Conservation (phyloP, 2,888 invertebrate species). For the Argyresthia goedartella region DNA sequence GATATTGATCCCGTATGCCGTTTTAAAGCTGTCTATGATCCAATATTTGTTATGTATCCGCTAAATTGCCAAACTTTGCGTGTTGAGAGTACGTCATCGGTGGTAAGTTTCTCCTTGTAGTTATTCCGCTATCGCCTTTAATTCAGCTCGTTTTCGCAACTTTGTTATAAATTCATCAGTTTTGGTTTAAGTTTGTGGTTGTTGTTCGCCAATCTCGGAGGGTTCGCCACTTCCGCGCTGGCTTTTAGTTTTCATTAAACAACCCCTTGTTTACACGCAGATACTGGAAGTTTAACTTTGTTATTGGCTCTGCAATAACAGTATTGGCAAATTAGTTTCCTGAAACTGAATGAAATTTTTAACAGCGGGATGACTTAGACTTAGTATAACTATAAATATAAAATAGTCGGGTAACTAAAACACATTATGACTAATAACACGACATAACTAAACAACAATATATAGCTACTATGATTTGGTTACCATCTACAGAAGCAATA, state of each 20-base stretch:
- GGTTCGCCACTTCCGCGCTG: background rate
- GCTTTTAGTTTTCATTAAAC: slow-evolving; percentile 2
- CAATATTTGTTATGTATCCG: too few species aligned
- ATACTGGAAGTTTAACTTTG: background rate
- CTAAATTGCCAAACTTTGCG: too few species aligned
- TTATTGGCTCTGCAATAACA: background rate
- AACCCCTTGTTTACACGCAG: background rate
- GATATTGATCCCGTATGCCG: background rate
- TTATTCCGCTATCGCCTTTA: slow-evolving; percentile 7
- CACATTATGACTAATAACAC: too few species aligned
- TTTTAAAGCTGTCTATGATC: background rate
- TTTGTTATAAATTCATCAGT: slow-evolving; percentile 13
- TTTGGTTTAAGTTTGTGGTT: slow-evolving; percentile 6
- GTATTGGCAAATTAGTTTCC: background rate
- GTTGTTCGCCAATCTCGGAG: background rate
- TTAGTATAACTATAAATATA: background rate
- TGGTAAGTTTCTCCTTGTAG: background rate
- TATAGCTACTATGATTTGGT: too few species aligned
- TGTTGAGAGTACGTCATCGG: too few species aligned
- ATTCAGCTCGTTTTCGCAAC: slow-evolving; percentile 10
- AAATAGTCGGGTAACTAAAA: too few species aligned
- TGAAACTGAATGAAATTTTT: background rate
- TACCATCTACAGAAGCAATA: background rate
- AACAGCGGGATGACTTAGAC: background rate
- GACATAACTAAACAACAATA: too few species aligned